Evolutionary conservation across 2,113 vertebrate species (phyloP).

Genomic region (Oreotrochilus melanogaster): DNA sequence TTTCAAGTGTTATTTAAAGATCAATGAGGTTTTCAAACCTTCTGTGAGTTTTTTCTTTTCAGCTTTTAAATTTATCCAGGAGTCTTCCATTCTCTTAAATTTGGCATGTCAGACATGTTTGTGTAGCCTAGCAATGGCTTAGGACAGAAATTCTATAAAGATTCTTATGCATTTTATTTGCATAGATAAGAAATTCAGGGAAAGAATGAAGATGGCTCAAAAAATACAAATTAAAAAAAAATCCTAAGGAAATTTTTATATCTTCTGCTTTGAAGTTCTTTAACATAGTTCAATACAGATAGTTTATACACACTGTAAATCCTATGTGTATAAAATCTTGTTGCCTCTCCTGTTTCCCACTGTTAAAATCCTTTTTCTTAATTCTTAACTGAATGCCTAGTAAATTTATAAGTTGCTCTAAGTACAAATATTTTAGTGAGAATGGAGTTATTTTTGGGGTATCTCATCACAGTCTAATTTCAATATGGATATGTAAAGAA

Average conservation of each 20-base stretch:
- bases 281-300: neutral
- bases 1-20: neutral
- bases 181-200: neutral
- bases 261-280: neutral
- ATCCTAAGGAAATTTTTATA: neutral
- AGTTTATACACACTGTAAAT: neutral
- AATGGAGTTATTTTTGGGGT: neutral
- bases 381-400: neutral
- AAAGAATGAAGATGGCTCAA: neutral
- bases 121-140: neutral
- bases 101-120: neutral
- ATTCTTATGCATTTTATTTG: neutral
- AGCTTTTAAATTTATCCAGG: neutral
- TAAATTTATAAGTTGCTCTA: neutral
- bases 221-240: neutral
- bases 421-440: neutral
- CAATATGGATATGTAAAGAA: neutral
- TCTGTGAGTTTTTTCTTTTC: neutral
- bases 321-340: neutral
- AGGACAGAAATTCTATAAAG: neutral
- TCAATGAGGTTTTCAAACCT: neutral
- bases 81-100: neutral
- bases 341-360: neutral
- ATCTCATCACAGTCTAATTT: neutral
- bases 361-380: neutral